Conservation (phyloP, 2,888 invertebrate species). For the Branchellion lobata region DNA sequence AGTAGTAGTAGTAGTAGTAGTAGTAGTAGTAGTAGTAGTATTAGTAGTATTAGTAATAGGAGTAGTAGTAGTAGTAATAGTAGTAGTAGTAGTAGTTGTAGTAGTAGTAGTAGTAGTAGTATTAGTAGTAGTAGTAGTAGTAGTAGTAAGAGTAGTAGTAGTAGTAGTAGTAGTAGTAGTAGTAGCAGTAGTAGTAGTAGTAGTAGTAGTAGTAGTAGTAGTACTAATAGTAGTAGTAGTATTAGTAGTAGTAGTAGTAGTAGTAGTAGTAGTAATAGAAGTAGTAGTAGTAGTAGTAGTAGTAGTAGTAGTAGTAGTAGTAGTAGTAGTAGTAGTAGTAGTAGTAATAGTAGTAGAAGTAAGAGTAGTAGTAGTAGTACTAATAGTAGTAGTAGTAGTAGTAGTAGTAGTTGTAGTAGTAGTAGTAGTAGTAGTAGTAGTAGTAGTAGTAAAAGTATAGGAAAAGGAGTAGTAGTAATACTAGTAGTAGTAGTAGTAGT, state of each 20-base stretch:
- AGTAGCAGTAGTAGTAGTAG: neutral
- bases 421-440: constrained; percentile 29
- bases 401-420: constrained; percentile 26
- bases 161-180: neutral
- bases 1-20: neutral
- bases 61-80: neutral
- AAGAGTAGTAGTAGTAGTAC: neutral
- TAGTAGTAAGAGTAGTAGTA: neutral
- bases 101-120: neutral
- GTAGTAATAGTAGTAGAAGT: too few species aligned
- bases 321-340: constrained; percentile 6
- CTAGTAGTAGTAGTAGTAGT: neutral
- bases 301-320: constrained; percentile 27
- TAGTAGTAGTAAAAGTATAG: constrained; percentile 24
- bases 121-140: neutral
- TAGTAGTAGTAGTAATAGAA: constrained; percentile 22
- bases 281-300: constrained; percentile 23
- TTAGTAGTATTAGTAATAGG: neutral
- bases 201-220: neutral
- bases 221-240: neutral
- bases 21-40: constrained; percentile 25
- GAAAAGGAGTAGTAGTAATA: neutral
- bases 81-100: neutral
- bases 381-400: constrained; percentile 27
- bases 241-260: constrained; percentile 30